Percentiles rank a stretch among this genome's conserved stretches.
Conservation (phyloP, 2,113 vertebrate genomes). For the Laticauda laticaudata region DNA sequence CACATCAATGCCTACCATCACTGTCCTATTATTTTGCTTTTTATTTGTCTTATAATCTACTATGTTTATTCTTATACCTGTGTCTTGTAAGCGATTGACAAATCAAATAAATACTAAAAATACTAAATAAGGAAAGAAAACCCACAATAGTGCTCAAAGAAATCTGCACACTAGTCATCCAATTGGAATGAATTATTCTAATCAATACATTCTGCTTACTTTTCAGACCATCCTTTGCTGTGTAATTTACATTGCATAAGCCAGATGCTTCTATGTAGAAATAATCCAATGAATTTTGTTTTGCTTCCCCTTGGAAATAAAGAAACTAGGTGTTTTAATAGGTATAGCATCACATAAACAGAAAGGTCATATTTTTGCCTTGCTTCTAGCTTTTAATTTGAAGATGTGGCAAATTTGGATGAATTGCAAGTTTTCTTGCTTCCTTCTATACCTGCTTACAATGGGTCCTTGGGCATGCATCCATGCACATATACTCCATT, state of each 20-base stretch:
- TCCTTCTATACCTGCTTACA: not conserved
- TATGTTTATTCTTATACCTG: too few relatives aligned
- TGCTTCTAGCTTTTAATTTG: conserved; percentile 9
- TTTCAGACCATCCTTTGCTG: not conserved
- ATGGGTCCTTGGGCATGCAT: not conserved
- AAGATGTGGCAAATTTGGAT: not conserved
- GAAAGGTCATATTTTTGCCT: conserved; percentile 6
- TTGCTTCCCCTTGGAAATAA: not conserved
- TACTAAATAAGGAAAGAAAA: not conserved
- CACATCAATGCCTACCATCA: too few relatives aligned
- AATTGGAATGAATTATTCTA: not conserved
- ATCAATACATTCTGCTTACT: conserved; percentile 1
- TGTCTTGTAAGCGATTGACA: too few relatives aligned
- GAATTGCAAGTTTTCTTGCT: accelerated
- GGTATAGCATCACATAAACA: not conserved
- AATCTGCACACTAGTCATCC: not conserved
- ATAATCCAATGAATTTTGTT: not conserved
- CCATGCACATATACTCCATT: not conserved
- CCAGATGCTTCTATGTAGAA: not conserved
- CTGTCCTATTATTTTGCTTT: too few relatives aligned
- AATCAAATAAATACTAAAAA: too few relatives aligned
- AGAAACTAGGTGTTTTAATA: not conserved
- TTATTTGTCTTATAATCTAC: too few relatives aligned
- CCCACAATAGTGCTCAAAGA: not conserved
- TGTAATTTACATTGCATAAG: conserved; percentile 2